These are phyloP conservation scores for Geopemphigus sp. DNA, from an alignment of 1,140 invertebrate genomes.

Conservation along the genomic window DNA sequence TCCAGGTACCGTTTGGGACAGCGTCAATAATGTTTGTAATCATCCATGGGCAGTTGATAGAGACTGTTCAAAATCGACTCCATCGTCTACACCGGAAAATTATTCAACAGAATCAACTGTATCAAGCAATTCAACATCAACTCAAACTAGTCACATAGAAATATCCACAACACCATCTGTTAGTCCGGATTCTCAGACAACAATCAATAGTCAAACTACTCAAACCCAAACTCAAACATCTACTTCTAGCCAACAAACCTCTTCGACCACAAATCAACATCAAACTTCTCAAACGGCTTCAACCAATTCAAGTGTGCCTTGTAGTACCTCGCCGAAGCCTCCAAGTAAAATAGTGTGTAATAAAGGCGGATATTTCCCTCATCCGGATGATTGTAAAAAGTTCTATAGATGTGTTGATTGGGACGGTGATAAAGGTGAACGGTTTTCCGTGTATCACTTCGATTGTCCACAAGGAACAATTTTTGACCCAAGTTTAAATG, in stretches of 20 bases:
- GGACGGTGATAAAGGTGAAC: conserved; percentile 61
- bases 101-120: neutral
- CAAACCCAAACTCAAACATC: conserved; percentile 41
- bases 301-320: conserved; percentile 40
- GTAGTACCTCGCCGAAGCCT: conserved; percentile 50
- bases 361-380: conserved; percentile 63
- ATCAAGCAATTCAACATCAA: conserved; percentile 6
- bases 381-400: conserved; percentile 66
- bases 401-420: conserved; percentile 72
- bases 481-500: conserved; percentile 59
- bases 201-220: conserved; percentile 37
- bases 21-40: conserved; percentile 58
- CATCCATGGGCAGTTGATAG: conserved; percentile 56
- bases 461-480: conserved; percentile 61
- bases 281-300: conserved; percentile 1
- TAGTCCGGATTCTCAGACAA: neutral
- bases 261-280: neutral
- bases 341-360: conserved; percentile 53
- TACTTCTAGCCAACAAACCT: conserved; percentile 24
- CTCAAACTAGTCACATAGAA: conserved; percentile 12
- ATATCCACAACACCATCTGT: neutral
- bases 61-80: conserved; percentile 34
- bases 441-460: conserved; percentile 61
- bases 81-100: neutral
- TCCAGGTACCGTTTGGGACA: conserved; percentile 58